Base-by-base conservation (phyloP, 2,888 invertebrate species). In the Tenthredo amoena region DNA sequence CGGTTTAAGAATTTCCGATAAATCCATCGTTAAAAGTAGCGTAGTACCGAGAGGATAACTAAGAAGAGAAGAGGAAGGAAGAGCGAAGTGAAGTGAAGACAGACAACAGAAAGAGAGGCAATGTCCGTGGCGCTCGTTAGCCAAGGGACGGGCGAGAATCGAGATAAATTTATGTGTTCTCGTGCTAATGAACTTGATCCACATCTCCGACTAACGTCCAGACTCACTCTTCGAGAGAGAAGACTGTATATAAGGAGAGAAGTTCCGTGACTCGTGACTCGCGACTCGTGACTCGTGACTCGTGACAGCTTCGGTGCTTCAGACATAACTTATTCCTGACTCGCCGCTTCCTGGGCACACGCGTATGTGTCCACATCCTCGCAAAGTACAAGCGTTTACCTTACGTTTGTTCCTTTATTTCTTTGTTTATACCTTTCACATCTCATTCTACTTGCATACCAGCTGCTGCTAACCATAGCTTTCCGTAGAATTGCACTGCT, bases 171-270 rank as follows among this genome's bases (percentile, higher is more conserved):
- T 89, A 89, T 89, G 88, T 88, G 86, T 88, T 86, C 87, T 83
- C 85, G 88, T 88, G 88, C 89, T 89, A 89, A 89, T 88, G 89
- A 89, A 89, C 89, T 88, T 83, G 83, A 83, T 83, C 83, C 83
- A 71, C 83, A 83, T 83, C 83, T 83, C 83, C 65, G 68, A 81
- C 62, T 15, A 77, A 83, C 85, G 68, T 76, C 86, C 84, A 82
- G 58, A 65, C 68, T 83, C 86, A 71, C 83, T 83, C 43, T 50
- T n/a, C 34, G 15, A 21, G 47, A 31, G 31, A 43, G 21, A 47
- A n/a, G n/a, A 15, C 4, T 7, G 74, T 40, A 43, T 43, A 74
- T 21, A 37, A 34, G 37, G 50, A 31, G 43, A 18, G 43, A 7
- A 40, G 83, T 68, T 81, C 83, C 83, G 83, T 77, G 50, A 77